Conservation (phyloP, 2,113 vertebrate genomes). For the Marmota flaviventris region DNA sequence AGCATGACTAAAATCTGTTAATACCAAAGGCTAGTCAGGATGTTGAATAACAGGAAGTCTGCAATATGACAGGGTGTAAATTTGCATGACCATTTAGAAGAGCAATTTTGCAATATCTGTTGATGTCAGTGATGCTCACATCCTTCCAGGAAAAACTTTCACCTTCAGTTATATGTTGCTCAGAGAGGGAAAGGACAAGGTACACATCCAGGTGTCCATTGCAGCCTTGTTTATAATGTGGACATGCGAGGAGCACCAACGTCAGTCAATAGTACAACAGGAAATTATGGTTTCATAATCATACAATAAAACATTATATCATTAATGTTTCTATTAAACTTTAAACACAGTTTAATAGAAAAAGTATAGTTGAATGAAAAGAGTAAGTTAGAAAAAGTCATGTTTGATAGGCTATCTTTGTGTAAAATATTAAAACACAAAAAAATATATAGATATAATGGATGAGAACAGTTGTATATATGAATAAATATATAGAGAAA, state of each 20-base stretch:
- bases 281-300: neutral
- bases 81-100: neutral
- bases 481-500: conserved; percentile 16
- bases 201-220: rapidly evolving
- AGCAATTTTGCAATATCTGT: neutral
- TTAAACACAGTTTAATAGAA: neutral
- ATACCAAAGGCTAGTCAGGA: neutral
- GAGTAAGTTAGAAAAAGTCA: neutral
- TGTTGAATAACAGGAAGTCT: neutral
- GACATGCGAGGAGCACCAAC: neutral
- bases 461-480: neutral
- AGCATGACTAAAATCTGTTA: conserved; percentile 9
- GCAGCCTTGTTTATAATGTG: neutral
- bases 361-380: conserved; percentile 35
- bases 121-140: neutral
- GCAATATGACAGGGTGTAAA: neutral
- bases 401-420: neutral
- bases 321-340: neutral
- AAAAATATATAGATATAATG: neutral
- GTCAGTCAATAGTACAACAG: neutral
- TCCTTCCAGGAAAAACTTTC: neutral
- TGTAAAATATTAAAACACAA: neutral
- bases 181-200: neutral
- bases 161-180: neutral
- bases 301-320: neutral